Conservation (phyloP, 1,140 invertebrate genomes). For the Bombus picipes region DNA sequence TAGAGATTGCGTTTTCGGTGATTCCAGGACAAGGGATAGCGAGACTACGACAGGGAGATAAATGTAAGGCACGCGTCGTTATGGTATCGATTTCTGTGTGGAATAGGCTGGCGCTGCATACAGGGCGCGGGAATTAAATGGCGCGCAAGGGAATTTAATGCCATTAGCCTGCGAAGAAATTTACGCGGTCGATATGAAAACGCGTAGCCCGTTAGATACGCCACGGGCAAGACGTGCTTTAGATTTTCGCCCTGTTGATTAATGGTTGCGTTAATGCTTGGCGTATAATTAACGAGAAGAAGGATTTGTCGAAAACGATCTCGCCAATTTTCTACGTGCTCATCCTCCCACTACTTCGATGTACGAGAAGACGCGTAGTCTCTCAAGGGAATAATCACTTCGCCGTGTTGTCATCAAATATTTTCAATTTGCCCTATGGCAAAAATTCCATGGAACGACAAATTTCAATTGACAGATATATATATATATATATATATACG, state of each 20-base stretch:
- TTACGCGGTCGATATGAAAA: slow-evolving; percentile 65
- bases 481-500: neutral
- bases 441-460: neutral
- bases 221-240: slow-evolving; percentile 32
- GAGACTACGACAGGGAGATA: slow-evolving; percentile 14
- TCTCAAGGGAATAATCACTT: no score
- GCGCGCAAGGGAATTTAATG: slow-evolving; percentile 62
- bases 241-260: slow-evolving; percentile 58
- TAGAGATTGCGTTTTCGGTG: slow-evolving; percentile 4
- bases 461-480: neutral
- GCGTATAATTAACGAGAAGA: slow-evolving; percentile 59
- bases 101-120: slow-evolving; percentile 22
- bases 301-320: slow-evolving; percentile 42
- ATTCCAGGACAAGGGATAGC: slow-evolving; percentile 3
- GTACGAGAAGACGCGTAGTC: neutral
- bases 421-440: no score
- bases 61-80: slow-evolving; percentile 52
- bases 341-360: neutral
- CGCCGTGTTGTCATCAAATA: no score
- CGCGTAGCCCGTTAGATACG: slow-evolving; percentile 24
- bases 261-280: slow-evolving; percentile 59
- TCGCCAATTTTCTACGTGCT: neutral
- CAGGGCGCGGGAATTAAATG: slow-evolving; percentile 55
- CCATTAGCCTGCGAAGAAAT: slow-evolving; percentile 61
- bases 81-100: slow-evolving; percentile 53